Base-by-base conservation (phyloP, 2,113 vertebrate species). In the Phainopepla nitens region DNA sequence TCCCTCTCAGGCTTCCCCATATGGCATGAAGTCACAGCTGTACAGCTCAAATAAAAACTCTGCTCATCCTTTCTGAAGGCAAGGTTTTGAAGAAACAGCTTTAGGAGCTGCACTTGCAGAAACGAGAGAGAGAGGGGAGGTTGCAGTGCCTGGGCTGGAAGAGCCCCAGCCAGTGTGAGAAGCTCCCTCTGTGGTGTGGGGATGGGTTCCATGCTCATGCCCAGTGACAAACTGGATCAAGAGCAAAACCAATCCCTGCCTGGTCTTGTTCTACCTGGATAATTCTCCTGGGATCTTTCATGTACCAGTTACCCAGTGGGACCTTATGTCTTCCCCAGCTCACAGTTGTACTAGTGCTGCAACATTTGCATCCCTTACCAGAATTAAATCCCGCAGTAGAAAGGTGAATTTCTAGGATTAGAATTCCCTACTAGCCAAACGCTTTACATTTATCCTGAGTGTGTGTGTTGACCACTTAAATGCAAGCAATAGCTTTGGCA, bases 401-500 rank as follows among this genome's bases (percentile, higher is more conserved):
- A 93, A 44, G 0, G 1, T 56, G n/a, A 71, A 75, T 62, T 91
- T 73, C 82, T 65, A 64, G 73, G 33, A 75, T 68, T 84, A 76
- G 28, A 50, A 41, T 82, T 73, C 51, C 61, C 53, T 64, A 1
- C 36, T 36, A 66, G 13, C 50, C 61, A 92, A 39, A 50, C 49
- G 36, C 57, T 73, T 61, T 70, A 20, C 64, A n/a, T 51, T 65
- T 83, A 13, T 16, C 76, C 65, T 33, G 21, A 4, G 5, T 1
- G 5, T 1, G 5, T 42, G 49, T 29, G 24, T 82, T 72, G 70
- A 25, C 22, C 53, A 35, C 54, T 97, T 95, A 98, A 77, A 96
- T 35, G 88, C 99, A 99, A 77, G 98, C 98, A 3, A 95, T 45
- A 20, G 98, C 98, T 77, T 92, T 96, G 61, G 98, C 98, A 1